phyloP scores from a whole-genome alignment of 2,113 vertebrate species.

The Poeciliopsis prolifica region DNA sequence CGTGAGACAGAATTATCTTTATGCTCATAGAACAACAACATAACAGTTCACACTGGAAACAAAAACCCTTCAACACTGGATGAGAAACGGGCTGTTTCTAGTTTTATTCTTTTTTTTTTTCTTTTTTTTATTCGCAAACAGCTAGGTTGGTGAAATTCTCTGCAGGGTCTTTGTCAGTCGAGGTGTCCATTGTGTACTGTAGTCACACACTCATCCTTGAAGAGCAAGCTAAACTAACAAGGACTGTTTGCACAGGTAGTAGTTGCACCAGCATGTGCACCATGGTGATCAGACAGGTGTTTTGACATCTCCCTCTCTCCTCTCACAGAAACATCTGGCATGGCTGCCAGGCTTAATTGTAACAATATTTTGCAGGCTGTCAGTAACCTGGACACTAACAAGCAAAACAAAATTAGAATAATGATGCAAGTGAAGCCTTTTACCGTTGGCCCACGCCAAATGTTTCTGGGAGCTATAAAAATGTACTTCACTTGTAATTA shows the following conservation, averaged over 20 bases:
- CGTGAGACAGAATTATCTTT: no score
- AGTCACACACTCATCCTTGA: constrained; percentile 53
- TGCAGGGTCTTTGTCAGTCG: constrained; percentile 38
- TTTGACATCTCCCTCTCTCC: constrained; percentile 76
- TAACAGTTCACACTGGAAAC: not conserved
- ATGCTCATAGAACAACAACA: no score
- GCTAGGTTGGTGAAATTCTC: not conserved
- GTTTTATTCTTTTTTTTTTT: no score
- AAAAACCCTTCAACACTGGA: not conserved
- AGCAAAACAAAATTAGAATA: constrained; percentile 71
- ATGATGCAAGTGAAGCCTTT: constrained; percentile 57
- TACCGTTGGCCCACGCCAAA: constrained; percentile 7
- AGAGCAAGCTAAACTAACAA: constrained; percentile 67
- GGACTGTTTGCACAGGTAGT: constrained; percentile 62
- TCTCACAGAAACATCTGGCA: constrained; percentile 76
- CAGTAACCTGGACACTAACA: constrained; percentile 74
- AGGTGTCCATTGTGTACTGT: constrained; percentile 28
- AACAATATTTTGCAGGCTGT: constrained; percentile 74
- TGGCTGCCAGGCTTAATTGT: constrained; percentile 74
- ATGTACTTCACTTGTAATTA: constrained; percentile 38
- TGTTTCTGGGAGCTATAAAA: constrained; percentile 20
- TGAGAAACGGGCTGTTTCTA: not conserved
- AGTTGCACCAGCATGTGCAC: constrained; percentile 70
- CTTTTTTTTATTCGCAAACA: not conserved
- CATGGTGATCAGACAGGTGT: constrained; percentile 77